phyloP scores from a whole-genome alignment of 2,888 invertebrate genomes.

The Hermaeophaga mercurialis region DNA sequence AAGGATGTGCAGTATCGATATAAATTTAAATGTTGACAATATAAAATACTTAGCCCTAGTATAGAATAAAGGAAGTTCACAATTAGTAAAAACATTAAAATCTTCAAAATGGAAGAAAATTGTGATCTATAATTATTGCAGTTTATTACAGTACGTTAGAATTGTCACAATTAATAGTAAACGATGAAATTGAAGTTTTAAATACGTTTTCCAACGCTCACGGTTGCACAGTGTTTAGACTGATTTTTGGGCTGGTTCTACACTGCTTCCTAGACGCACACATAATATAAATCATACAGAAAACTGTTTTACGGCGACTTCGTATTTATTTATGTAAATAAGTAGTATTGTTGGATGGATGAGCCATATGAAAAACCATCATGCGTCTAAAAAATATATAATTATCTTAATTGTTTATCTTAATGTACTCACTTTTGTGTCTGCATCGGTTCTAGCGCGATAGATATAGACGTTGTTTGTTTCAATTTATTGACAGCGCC shows the following conservation, averaged over 20 bases:
- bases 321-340: constrained; percentile 22
- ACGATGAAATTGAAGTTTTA: too few species aligned
- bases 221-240: too few species aligned
- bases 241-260: not conserved
- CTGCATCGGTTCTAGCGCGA: constrained; percentile 6
- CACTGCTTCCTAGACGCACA: not conserved
- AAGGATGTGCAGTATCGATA: too few species aligned
- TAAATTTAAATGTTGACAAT: too few species aligned
- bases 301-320: constrained; percentile 1
- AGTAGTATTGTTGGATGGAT: constrained; percentile 15
- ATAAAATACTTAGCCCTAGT: too few species aligned
- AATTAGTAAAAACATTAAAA: too few species aligned
- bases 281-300: constrained; percentile 1
- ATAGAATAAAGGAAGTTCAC: too few species aligned
- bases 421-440: constrained; percentile 21
- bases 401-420: constrained; percentile 26
- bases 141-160: too few species aligned
- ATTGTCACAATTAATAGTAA: too few species aligned
- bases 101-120: too few species aligned
- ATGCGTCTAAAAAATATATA: constrained; percentile 17
- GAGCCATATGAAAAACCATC: constrained; percentile 13
- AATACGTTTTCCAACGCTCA: too few species aligned
- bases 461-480: constrained; percentile 15
- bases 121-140: too few species aligned
- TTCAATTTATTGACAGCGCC: constrained; percentile 12